Percentiles rank a stretch among this genome's conserved stretches.
Conservation (phyloP, 2,797 vertebrate genomes). For the Enteromius trimaculatus region DNA sequence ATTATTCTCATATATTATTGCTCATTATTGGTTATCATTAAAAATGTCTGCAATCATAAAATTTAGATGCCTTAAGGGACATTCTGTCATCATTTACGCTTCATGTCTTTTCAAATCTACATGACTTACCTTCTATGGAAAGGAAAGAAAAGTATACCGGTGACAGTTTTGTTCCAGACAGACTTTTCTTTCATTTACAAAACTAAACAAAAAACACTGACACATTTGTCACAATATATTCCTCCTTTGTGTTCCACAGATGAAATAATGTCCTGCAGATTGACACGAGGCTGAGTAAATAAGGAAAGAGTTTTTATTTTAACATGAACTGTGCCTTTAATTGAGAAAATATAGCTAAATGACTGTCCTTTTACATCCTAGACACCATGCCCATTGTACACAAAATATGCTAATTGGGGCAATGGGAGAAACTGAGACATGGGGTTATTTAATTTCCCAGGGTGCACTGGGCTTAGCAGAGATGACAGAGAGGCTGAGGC, state of each 20-base stretch:
- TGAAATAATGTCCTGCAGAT: background rate
- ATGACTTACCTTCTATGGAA: background rate
- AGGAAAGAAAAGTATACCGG: background rate
- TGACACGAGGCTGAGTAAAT: background rate
- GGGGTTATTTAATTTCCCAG: slow-evolving; percentile 81
- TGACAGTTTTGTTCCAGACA: background rate
- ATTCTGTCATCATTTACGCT: background rate
- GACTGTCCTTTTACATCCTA: slow-evolving; percentile 77
- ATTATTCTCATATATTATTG: background rate
- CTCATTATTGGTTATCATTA: background rate
- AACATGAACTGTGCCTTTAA: background rate
- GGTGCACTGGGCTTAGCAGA: slow-evolving; percentile 73
- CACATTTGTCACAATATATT: background rate
- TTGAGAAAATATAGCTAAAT: slow-evolving; percentile 66
- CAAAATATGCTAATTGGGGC: slow-evolving; percentile 82
- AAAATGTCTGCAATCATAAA: background rate
- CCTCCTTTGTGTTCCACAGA: background rate
- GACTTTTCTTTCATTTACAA: background rate
- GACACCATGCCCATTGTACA: slow-evolving; percentile 75
- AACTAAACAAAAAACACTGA: background rate
- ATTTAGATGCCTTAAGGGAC: background rate
- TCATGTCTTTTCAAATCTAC: background rate
- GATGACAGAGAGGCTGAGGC: slow-evolving; percentile 63
- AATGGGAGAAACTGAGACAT: slow-evolving; percentile 78
- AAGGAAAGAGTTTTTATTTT: background rate